Conservation (phyloP, 2,888 invertebrate genomes). For the Lasioglossum morio region DNA sequence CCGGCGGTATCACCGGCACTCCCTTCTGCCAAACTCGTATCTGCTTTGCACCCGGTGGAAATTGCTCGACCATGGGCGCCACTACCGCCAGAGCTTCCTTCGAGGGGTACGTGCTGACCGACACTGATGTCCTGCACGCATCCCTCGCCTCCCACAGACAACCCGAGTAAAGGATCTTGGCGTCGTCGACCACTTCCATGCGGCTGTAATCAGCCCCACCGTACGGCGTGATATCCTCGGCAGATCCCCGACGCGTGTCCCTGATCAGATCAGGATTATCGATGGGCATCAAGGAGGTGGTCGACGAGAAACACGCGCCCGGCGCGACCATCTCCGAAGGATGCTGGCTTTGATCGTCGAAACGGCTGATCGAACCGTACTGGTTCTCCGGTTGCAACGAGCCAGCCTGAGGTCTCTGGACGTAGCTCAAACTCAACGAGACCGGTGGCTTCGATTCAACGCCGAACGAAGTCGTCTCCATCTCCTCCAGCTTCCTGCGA, state of each 20-base stretch:
- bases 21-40: slow-evolving; percentile 94
- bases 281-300: slow-evolving; percentile 89
- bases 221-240: slow-evolving; percentile 85
- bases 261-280: slow-evolving; percentile 95
- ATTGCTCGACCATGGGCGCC: slow-evolving; percentile 75
- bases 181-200: slow-evolving; percentile 84
- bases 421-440: slow-evolving; percentile 80
- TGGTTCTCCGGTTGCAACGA: slow-evolving; percentile 85
- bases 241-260: slow-evolving; percentile 87
- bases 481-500: slow-evolving; percentile 78
- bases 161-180: slow-evolving; percentile 89
- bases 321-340: slow-evolving; percentile 88
- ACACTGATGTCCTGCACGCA: slow-evolving; percentile 79
- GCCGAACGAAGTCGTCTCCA: slow-evolving; percentile 80
- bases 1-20: slow-evolving; percentile 94
- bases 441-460: slow-evolving; percentile 77
- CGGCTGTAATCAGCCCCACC: slow-evolving; percentile 94
- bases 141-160: slow-evolving; percentile 90
- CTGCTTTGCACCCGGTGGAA: slow-evolving; percentile 90
- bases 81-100: slow-evolving; percentile 81
- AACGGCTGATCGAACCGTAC: slow-evolving; percentile 83
- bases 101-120: slow-evolving; percentile 71
- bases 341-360: slow-evolving; percentile 88
- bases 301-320: slow-evolving; percentile 88
- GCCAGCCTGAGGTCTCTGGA: slow-evolving; percentile 76